Evolutionary conservation across 2,888 invertebrate genomes (phyloP).

Genomic region (Andrena minutula): DNA sequence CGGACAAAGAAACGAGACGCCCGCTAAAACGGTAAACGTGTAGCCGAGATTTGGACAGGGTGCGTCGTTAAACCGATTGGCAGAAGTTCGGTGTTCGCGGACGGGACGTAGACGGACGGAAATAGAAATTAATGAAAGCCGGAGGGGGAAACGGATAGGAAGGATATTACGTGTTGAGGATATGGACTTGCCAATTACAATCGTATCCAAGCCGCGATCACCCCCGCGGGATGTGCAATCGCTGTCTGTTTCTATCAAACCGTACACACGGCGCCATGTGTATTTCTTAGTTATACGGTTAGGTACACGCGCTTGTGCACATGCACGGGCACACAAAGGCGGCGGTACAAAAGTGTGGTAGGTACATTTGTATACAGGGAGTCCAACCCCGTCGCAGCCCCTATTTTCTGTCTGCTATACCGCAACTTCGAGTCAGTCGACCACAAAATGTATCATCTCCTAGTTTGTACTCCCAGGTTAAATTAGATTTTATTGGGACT

Average conservation of each 20-base stretch:
- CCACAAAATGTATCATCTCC: slow-evolving; percentile 81
- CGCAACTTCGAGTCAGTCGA: slow-evolving; percentile 77
- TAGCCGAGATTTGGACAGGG: slow-evolving; percentile 31
- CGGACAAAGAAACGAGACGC: background rate
- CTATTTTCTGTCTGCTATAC: slow-evolving; percentile 77
- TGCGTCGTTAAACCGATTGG: slow-evolving; percentile 61
- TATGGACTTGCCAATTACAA: slow-evolving; percentile 79
- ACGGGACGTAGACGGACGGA: slow-evolving; percentile 55
- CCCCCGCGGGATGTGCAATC: slow-evolving; percentile 70
- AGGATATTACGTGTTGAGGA: slow-evolving; percentile 72
- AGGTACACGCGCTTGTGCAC: background rate
- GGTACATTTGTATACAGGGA: slow-evolving; percentile 22
- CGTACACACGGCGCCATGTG: background rate
- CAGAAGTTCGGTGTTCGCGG: slow-evolving; percentile 46
- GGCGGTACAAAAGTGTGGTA: slow-evolving; percentile 34
- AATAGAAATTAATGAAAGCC: slow-evolving; percentile 70
- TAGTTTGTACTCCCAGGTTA: slow-evolving; percentile 76
- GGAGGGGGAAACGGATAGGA: slow-evolving; percentile 59
- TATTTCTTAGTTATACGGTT: slow-evolving; percentile 10
- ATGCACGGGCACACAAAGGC: background rate
- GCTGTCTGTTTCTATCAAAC: slow-evolving; percentile 68
- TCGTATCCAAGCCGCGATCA: slow-evolving; percentile 74
- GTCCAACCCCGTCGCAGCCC: slow-evolving; percentile 63
- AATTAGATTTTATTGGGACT: slow-evolving; percentile 81
- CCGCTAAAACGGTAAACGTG: slow-evolving; percentile 46